Evolutionary conservation across 2,797 vertebrate genomes (phyloP).

Genomic region (Esox masquinongy): DNA sequence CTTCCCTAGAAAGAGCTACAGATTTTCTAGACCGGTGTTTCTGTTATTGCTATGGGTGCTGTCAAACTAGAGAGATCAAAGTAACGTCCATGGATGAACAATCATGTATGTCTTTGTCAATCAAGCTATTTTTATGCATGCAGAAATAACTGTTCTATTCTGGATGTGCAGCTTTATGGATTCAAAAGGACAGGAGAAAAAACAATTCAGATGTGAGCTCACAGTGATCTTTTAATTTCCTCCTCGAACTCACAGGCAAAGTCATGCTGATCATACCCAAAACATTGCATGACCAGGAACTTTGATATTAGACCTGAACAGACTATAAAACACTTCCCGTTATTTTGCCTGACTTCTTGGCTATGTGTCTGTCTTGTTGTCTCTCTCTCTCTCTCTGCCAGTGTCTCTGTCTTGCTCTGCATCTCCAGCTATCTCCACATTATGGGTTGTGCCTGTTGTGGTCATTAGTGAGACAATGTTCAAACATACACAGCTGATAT

Average conservation of each 20-base stretch:
- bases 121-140: background rate
- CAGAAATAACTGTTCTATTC: background rate
- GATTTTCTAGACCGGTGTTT: background rate
- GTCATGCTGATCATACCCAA: slow-evolving; percentile 19
- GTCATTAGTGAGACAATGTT: background rate
- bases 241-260: slow-evolving; percentile 9
- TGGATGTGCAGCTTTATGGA: too few relatives aligned
- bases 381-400: slow-evolving; percentile 37
- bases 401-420: slow-evolving; percentile 37
- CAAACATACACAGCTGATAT: too few relatives aligned
- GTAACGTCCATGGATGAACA: background rate
- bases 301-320: slow-evolving; percentile 4
- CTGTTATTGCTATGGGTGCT: too few relatives aligned
- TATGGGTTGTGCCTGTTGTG: background rate
- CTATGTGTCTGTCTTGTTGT: background rate
- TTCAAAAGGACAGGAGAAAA: too few relatives aligned
- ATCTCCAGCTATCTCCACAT: background rate
- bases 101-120: background rate
- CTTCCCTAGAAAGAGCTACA: background rate
- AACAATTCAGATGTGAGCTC: too few relatives aligned
- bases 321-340: background rate
- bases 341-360: background rate
- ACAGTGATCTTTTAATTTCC: too few relatives aligned
- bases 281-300: slow-evolving; percentile 3
- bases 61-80: background rate